Evolutionary conservation across 2,797 vertebrate species (phyloP), one percentile per base, ranked within the genome.

Genomic region (Myioborus miniatus): DNA sequence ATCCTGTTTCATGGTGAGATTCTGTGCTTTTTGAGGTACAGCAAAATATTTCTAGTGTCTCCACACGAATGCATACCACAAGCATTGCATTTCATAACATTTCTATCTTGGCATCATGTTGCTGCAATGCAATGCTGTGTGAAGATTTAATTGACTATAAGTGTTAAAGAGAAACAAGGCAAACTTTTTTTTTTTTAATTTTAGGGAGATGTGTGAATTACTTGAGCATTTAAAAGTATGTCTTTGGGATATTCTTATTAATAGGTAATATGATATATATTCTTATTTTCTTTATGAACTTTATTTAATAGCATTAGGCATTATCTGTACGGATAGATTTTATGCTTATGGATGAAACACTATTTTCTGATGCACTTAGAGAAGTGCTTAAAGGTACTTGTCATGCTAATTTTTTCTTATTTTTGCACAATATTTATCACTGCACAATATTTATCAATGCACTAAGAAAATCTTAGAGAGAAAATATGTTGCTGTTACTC

Each of bases 1-100:
- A 19, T 20, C 9, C 68, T 11, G 32, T 72, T 92, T 59, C 30
- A 15, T 29, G 19, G 36, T 44, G 47, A 49, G 30, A 37, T 69
- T 63, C 34, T 71, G 39, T 86, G 34, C 39, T 84, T 91, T 93
- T 46, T 81, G 59, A 71, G n/a, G 18, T 22, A 13, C 6, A 87
- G 50, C 34, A 87, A 81, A 87, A 62, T 32, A 19, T 13, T 13
- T 44, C 2, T 4, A 83, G 65, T 82, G 59, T 8, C 27, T 83
- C 27, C n/a, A 52, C 10, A 52, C 18, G 39, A 32, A 64, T 70
- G 30, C 4, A 6, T 75, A 26, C 30, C 65, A 6, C 34, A 60
- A 71, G 32, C 86, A 39, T 60, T 76, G 63, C 68, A 90, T 95
- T 95, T 95, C 59, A 30, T 95, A 94, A 79, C 56, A 23, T 82